Percentiles rank a stretch among this genome's conserved stretches.
Conservation (phyloP, 2,797 vertebrate genomes). For the Moxostoma hubbsi region DNA sequence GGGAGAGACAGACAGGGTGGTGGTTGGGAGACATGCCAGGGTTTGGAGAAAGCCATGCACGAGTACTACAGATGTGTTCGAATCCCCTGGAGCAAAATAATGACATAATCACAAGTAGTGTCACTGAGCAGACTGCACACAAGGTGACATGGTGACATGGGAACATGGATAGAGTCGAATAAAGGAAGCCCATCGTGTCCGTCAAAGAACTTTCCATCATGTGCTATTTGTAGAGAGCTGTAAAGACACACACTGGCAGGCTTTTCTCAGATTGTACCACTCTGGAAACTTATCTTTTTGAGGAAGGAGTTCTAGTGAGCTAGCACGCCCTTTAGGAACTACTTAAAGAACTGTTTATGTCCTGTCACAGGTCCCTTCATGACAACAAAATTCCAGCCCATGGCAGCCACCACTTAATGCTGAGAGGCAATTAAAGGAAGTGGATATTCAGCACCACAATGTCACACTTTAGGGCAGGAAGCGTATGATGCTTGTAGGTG, state of each 20-base stretch:
- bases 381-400: slow-evolving; percentile 54
- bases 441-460: slow-evolving; percentile 48
- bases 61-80: slow-evolving; percentile 89
- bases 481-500: slow-evolving; percentile 12
- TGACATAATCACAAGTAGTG: slow-evolving; percentile 99
- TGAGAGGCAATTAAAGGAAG: slow-evolving; percentile 58
- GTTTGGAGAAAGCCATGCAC: slow-evolving; percentile 85
- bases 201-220: slow-evolving; percentile 37
- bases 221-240: slow-evolving; percentile 18
- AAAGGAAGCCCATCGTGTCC: too few species aligned
- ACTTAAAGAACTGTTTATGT: slow-evolving; percentile 53
- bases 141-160: slow-evolving; percentile 86
- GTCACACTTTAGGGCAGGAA: slow-evolving; percentile 49
- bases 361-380: slow-evolving; percentile 50
- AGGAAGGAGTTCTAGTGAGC: slow-evolving; percentile 20
- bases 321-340: slow-evolving; percentile 26
- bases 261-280: slow-evolving; percentile 27
- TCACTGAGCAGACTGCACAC: slow-evolving; percentile 96
- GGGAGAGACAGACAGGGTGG: slow-evolving; percentile 85
- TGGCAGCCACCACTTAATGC: slow-evolving; percentile 45
- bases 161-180: not conserved
- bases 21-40: slow-evolving; percentile 82
- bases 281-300: slow-evolving; percentile 33
- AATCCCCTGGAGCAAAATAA: slow-evolving; percentile 89
- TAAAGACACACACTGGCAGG: slow-evolving; percentile 27